Conservation (phyloP, 2,113 vertebrate species). For the Centropus bengalensis region DNA sequence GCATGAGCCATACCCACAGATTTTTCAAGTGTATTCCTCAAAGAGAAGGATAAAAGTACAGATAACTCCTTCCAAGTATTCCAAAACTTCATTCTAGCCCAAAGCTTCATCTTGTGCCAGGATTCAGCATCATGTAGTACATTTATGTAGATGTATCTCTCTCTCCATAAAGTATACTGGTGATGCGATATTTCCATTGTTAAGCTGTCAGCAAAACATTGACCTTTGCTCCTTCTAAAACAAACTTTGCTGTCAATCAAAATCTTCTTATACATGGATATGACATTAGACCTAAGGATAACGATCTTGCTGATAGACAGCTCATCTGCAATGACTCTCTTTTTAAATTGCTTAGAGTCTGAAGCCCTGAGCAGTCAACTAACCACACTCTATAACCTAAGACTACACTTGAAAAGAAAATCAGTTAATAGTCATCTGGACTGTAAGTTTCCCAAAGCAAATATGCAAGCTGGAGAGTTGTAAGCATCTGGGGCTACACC, state of each 20-base stretch:
- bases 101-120: neutral
- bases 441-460: neutral
- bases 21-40: neutral
- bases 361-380: neutral
- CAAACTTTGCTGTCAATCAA: constrained; percentile 71
- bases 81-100: neutral
- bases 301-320: constrained; percentile 58
- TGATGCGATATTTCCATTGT: constrained; percentile 70
- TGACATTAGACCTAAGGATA: constrained; percentile 51
- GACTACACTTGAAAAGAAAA: neutral
- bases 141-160: constrained; percentile 52
- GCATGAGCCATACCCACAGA: neutral
- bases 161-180: constrained; percentile 40
- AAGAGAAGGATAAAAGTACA: neutral
- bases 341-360: constrained; percentile 29
- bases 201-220: constrained; percentile 42
- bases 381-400: neutral
- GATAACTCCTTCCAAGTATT: neutral
- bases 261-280: constrained; percentile 55
- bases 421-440: neutral
- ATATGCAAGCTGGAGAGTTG: neutral
- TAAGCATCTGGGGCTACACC: neutral
- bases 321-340: neutral
- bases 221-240: constrained; percentile 65
- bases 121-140: neutral